phyloP scores from a whole-genome alignment of 2,113 vertebrate genomes.

The Tragelaphus strepsiceros region DNA sequence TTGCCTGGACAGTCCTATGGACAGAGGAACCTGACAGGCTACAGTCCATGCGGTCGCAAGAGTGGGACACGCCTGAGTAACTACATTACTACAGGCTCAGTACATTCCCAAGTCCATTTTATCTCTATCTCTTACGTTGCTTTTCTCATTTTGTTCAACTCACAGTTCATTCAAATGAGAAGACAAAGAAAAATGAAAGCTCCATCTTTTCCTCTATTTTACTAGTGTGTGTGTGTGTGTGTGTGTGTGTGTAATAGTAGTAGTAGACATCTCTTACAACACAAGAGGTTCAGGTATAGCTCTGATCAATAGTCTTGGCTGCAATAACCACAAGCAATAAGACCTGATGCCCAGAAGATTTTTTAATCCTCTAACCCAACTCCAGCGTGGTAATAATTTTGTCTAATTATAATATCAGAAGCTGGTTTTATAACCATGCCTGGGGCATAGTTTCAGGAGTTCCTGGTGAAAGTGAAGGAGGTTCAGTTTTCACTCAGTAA shows the following conservation, averaged over 20 bases:
- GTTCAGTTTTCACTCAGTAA: background rate
- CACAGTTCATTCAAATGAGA: background rate
- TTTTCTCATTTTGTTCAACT: background rate
- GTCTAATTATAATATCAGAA: background rate
- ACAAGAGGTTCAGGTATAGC: background rate
- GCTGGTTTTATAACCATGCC: background rate
- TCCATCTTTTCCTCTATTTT: background rate
- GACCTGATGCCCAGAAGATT: background rate
- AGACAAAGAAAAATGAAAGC: background rate
- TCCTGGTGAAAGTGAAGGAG: background rate
- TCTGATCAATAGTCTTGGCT: background rate
- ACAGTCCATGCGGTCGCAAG: background rate
- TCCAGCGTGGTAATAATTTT: background rate
- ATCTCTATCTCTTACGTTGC: background rate
- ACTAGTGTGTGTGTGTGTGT: too few relatives aligned
- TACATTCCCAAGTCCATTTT: background rate
- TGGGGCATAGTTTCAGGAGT: background rate
- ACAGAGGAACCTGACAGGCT: background rate
- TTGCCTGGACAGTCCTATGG: background rate
- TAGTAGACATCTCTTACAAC: background rate
- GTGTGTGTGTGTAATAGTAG: background rate
- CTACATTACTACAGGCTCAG: background rate
- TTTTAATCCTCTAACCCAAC: background rate
- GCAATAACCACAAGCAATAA: background rate
- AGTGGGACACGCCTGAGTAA: rapidly evolving